phyloP scores from a whole-genome alignment of 2,888 invertebrate species.

The Ormyrus rosae region DNA sequence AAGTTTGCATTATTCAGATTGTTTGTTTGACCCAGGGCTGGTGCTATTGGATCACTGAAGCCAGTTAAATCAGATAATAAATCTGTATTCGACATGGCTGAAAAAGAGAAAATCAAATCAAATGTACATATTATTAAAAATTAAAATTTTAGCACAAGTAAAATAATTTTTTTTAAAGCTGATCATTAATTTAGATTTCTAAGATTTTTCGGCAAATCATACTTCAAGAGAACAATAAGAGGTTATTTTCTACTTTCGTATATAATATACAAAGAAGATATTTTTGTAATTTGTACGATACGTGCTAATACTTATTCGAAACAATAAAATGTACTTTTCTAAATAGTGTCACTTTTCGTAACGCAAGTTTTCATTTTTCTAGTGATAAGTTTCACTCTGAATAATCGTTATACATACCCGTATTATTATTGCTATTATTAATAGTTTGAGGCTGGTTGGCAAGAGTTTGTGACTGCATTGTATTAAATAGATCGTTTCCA shows the following conservation, averaged over 20 bases:
- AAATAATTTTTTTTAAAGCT: not conserved
- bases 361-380: too few relatives aligned
- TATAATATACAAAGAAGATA: too few relatives aligned
- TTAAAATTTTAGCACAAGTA: not conserved
- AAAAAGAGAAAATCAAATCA: constrained; percentile 19
- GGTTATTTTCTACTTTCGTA: too few relatives aligned
- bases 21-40: constrained; percentile 63
- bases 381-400: too few relatives aligned
- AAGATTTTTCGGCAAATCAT: too few relatives aligned
- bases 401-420: constrained; percentile 61
- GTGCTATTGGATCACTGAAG: constrained; percentile 64
- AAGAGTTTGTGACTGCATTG: constrained; percentile 63
- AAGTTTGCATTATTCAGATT: constrained; percentile 68
- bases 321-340: too few relatives aligned
- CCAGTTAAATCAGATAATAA: constrained; percentile 77
- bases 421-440: constrained; percentile 69
- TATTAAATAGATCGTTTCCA: constrained; percentile 68
- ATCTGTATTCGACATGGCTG: constrained; percentile 71
- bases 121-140: not conserved
- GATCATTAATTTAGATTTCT: not conserved
- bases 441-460: constrained; percentile 61
- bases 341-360: too few relatives aligned
- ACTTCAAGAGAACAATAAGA: too few relatives aligned
- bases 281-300: too few relatives aligned
- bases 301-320: too few relatives aligned